Base-by-base conservation (phyloP, 2,888 invertebrate genomes). In the Lordiphosa andalusiaca region DNA sequence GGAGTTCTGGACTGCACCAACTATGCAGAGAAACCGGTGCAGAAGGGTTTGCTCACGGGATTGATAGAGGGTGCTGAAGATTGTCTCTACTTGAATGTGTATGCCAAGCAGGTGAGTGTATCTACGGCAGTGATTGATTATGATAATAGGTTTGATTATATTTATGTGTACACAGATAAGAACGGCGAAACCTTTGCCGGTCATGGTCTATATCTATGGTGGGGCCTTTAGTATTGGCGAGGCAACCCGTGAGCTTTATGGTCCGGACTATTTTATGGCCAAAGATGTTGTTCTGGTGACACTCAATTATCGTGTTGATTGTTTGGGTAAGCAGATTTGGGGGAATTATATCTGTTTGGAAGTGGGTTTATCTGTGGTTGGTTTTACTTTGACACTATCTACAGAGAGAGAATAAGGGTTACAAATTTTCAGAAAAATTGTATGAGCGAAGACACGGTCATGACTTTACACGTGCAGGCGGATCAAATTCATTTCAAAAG, bases 41-140 rank as follows among this genome's bases (percentile, higher is more conserved):
- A 90, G 51, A 81, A 71, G 38, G 76, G 81, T 48, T 3, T 71
- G 0, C 35, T 78, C 4, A 75, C 87, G 0, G 80, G 89, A 7
- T 3, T 19, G 3, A 51, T 86, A 4, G 72, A 64, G 3, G 91
- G 91, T 2, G 71, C 78, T 25, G 92, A 92, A 75, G 91, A 92
- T 69, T 92, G 91, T 65, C 76, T 91, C 6, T 90, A 90, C 75
- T 73, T 91, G 16, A 91, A 91, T 82, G 89, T 91, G 2, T 90
- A 85, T 48, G 68, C 83, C n/a, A 88, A 87, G 30, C 67, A 78
- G 69, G 88, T 88, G 42, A 44, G 42, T 6, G 12, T 1, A 7
- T 12, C 2, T 9, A 9, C 25, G 1, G 7, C 10, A 9, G 3
- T 21, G 49, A 53, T 51, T 19, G 53, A 55, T 56, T 37, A 25